A percentile compares a stretch with the other conserved stretches of the same genome.
Evolutionary conservation across 2,797 vertebrate species (phyloP).

Genomic region (Microcaecilia unicolor): DNA sequence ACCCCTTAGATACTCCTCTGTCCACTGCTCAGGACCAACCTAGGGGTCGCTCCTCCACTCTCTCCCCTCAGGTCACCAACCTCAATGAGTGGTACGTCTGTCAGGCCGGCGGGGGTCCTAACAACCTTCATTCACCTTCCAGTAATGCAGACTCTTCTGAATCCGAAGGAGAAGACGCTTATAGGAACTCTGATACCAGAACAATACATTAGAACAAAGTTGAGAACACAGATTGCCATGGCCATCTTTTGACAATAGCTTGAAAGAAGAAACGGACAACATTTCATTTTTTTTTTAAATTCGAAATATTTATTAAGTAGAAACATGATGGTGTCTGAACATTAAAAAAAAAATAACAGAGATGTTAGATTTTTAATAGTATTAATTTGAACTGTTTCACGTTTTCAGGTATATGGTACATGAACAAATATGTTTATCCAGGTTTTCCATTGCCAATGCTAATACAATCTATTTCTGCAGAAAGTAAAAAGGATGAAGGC

Average conservation of each 20-base stretch:
- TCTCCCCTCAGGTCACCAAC: constrained; percentile 93
- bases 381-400: constrained; percentile 14
- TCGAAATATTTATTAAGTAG: constrained; percentile 56
- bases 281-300: constrained; percentile 40
- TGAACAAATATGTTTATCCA: neutral
- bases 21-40: constrained; percentile 66
- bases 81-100: constrained; percentile 98
- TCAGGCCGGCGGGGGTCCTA: constrained; percentile 77
- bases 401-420: constrained; percentile 6
- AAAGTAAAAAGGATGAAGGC: neutral
- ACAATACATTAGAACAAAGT: constrained; percentile 70
- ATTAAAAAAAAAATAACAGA: constrained; percentile 63
- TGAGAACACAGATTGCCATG: constrained; percentile 1
- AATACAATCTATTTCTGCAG: neutral
- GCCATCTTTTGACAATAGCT: constrained; percentile 13
- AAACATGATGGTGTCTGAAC: constrained; percentile 64
- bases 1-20: constrained; percentile 63
- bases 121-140: constrained; percentile 81
- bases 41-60: constrained; percentile 67
- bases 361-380: constrained; percentile 31
- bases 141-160: constrained; percentile 80
- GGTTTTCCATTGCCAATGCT: constrained; percentile 3
- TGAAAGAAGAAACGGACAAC: constrained; percentile 22
- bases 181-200: constrained; percentile 72
- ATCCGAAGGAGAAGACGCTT: constrained; percentile 79